Base-by-base conservation (phyloP, 2,888 invertebrate species). In the Caenorhabditis parvicauda region DNA sequence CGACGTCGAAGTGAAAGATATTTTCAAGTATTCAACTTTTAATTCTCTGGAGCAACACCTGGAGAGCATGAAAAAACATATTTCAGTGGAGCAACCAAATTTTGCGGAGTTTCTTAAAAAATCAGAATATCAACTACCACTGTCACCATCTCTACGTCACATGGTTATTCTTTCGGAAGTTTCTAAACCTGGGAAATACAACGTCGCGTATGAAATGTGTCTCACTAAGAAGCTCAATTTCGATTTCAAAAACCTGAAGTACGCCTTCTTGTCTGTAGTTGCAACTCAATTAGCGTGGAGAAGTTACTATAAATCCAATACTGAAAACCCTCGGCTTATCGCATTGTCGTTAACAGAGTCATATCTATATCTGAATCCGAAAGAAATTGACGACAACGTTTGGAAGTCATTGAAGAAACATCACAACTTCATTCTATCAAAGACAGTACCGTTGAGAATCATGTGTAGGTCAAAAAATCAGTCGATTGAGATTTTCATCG, bases 141-240 rank as follows among this genome's bases (percentile, higher is more conserved):
- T 77, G n/a, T 70, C 71, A 6, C 62, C 59, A 49, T 43, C 74
- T 7, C 78, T 77, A 57, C 74, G 68, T 29, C 70, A 75, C 54
- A 78, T 78, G 77, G 72, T 63, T 39, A 50, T 77, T 24, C 49
- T 76, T 6, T 49, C 66, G 22, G 59, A 71, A 49, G 32, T 72
- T 6, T 68, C 72, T 19, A 32, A 29, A 6, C 62, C 64, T 0
- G 54, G 64, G 2, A 54, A 67, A 24, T 77, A 78, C 64, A 77
- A 77, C 41, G 68, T 77, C n/a, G 56, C 74, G 14, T 78, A 74
- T 48, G 38, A 57, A 19, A 64, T 75, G 3, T 47, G 42, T 7
- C 63, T 78, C 22, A 39, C 35, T 0, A 46, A 38, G 4, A 24
- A 39, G 6, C 9, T 19, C 3, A 7, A 45, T 5, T 48, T 76